Evolutionary conservation across 2,888 invertebrate species (phyloP).

Genomic region (Pheosia tremula): DNA sequence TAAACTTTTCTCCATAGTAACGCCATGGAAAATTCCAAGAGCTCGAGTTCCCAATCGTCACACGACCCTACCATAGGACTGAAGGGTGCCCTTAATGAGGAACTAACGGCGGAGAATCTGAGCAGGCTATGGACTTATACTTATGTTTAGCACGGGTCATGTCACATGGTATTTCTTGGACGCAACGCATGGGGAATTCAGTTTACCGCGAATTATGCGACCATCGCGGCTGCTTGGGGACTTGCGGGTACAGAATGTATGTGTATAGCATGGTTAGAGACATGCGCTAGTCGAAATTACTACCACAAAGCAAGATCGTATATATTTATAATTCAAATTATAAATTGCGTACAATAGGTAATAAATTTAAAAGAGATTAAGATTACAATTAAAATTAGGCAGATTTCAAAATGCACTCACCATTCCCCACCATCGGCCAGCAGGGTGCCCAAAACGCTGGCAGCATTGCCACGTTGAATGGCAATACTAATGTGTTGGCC

Average conservation of each 20-base stretch:
- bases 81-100: slow-evolving; percentile 59
- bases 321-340: no score
- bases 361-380: no score
- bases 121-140: slow-evolving; percentile 30
- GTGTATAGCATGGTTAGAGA: slow-evolving; percentile 1
- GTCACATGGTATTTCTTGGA: slow-evolving; percentile 10
- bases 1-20: not conserved
- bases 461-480: no score
- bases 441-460: no score
- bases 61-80: slow-evolving; percentile 53
- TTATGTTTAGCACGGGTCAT: slow-evolving; percentile 12
- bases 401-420: no score
- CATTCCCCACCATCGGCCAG: no score
- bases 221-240: slow-evolving; percentile 2
- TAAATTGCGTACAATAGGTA: no score
- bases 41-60: slow-evolving; percentile 37
- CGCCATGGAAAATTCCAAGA: not conserved
- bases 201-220: slow-evolving; percentile 5
- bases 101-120: slow-evolving; percentile 40
- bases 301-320: not conserved
- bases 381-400: no score
- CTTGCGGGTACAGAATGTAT: slow-evolving; percentile 2
- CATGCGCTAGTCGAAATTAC: not conserved
- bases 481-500: no score
- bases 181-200: slow-evolving; percentile 8